Percentiles rank a stretch among this genome's conserved stretches.
Conservation (phyloP, 2,797 vertebrate species). For the Sebastes umbrosus region DNA sequence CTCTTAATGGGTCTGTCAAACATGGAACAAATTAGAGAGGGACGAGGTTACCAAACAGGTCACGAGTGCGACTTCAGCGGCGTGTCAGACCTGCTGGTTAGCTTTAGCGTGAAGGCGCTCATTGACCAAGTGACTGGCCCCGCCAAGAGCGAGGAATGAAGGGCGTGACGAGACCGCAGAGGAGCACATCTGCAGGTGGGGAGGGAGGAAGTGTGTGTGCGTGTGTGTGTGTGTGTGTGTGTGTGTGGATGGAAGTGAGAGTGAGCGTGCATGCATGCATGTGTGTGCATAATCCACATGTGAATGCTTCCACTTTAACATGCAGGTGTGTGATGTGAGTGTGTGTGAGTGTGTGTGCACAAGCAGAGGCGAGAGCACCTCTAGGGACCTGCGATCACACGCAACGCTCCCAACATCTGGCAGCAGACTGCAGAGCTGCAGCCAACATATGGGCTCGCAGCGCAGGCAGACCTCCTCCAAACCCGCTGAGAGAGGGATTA, state of each 20-base stretch:
- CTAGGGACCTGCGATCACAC: conserved; percentile 77
- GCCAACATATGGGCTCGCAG: conserved; percentile 57
- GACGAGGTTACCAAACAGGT: conserved; percentile 50
- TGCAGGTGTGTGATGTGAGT: conserved; percentile 40
- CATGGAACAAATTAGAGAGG: conserved; percentile 73
- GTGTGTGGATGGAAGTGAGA: conserved; percentile 21
- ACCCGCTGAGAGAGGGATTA: conserved; percentile 61
- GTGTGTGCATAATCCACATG: conserved; percentile 28
- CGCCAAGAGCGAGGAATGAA: conserved; percentile 32
- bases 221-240: background rate
- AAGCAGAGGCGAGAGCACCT: conserved; percentile 62
- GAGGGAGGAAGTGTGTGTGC: conserved; percentile 30
- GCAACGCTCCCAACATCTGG: conserved; percentile 83
- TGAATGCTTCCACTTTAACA: conserved; percentile 10
- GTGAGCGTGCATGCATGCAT: background rate
- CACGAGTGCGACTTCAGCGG: conserved; percentile 31
- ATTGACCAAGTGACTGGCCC: conserved; percentile 39
- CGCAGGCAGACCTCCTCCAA: conserved; percentile 50
- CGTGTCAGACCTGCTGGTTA: conserved; percentile 34
- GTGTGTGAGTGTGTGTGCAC: conserved; percentile 37
- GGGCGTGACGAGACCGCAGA: conserved; percentile 43
- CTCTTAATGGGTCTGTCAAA: conserved; percentile 70
- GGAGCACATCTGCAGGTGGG: conserved; percentile 72
- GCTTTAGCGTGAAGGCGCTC: conserved; percentile 22
- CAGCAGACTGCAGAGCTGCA: conserved; percentile 56